phyloP scores from a whole-genome alignment of 1,140 invertebrate genomes.

The Harlomillsia oculata region DNA sequence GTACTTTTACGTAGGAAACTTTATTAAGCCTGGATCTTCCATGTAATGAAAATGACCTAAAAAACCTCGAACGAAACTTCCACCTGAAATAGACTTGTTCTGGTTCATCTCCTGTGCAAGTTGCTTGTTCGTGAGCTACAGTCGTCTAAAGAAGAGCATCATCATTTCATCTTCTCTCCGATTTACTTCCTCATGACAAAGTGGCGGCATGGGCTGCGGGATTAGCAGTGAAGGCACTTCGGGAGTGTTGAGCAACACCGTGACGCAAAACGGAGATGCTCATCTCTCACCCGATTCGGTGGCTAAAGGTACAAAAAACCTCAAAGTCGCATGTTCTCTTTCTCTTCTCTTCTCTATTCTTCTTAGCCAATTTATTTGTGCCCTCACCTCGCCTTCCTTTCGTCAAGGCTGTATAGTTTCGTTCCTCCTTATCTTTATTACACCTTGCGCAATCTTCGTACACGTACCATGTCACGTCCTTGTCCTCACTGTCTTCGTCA shows the following conservation, averaged over 20 bases:
- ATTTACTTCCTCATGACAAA: not conserved
- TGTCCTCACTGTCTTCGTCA: too few relatives aligned
- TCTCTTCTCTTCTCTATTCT: not conserved
- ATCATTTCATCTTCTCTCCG: not conserved
- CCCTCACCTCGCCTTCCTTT: not conserved
- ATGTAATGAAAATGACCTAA: too few relatives aligned
- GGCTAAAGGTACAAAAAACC: not conserved
- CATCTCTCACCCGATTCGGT: not conserved
- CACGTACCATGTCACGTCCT: too few relatives aligned
- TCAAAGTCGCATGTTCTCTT: not conserved
- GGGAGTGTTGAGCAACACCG: conserved; percentile 2
- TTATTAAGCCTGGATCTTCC: too few relatives aligned
- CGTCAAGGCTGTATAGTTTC: not conserved
- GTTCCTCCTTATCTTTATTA: not conserved
- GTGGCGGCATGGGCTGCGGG: conserved; percentile 11
- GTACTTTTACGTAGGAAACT: too few relatives aligned
- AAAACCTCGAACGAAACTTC: too few relatives aligned
- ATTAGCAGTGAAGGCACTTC: conserved; percentile 9
- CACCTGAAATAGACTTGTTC: too few relatives aligned
- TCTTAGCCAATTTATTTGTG: not conserved
- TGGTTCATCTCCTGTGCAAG: too few relatives aligned
- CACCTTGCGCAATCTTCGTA: not conserved
- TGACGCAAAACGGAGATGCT: conserved; percentile 13
- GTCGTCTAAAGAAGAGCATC: not conserved
- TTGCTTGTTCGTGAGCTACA: not conserved